A percentile compares a stretch with the other conserved stretches of the same genome.
Evolutionary conservation across 2,888 invertebrate species (phyloP).

Genomic region (Brenthis ino): DNA sequence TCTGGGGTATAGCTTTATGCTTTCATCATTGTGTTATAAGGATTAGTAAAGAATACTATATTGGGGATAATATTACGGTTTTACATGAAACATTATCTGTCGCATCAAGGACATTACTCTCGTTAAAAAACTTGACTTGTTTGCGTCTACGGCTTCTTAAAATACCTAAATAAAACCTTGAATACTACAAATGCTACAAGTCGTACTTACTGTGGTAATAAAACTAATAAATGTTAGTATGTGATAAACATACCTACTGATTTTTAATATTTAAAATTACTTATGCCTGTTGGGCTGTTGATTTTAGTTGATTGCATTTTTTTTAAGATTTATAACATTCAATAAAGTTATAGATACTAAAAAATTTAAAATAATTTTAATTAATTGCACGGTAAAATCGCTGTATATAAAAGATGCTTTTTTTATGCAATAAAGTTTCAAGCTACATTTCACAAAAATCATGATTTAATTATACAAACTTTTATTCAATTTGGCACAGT

Average conservation of each 20-base stretch:
- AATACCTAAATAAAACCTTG: constrained; percentile 28
- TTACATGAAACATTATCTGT: constrained; percentile 30
- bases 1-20: background rate
- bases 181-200: background rate
- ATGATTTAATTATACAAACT: constrained; percentile 9
- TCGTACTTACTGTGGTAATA: background rate
- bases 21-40: no score
- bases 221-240: background rate
- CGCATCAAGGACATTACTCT: constrained; percentile 37
- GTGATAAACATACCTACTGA: no score
- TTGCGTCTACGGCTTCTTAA: constrained; percentile 37
- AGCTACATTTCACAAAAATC: constrained; percentile 11
- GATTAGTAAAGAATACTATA: background rate
- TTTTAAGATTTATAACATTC: no score
- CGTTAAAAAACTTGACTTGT: constrained; percentile 34
- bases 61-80: constrained; percentile 5
- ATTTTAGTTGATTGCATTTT: no score
- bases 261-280: no score
- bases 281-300: no score
- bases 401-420: background rate
- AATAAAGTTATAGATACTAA: background rate
- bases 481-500: constrained; percentile 23
- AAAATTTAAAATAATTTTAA: background rate
- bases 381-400: background rate
- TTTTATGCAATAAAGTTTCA: background rate